These are phyloP conservation scores for Lamprotornis superbus DNA, from an alignment of 2,113 vertebrate genomes.

Conservation along the genomic window DNA sequence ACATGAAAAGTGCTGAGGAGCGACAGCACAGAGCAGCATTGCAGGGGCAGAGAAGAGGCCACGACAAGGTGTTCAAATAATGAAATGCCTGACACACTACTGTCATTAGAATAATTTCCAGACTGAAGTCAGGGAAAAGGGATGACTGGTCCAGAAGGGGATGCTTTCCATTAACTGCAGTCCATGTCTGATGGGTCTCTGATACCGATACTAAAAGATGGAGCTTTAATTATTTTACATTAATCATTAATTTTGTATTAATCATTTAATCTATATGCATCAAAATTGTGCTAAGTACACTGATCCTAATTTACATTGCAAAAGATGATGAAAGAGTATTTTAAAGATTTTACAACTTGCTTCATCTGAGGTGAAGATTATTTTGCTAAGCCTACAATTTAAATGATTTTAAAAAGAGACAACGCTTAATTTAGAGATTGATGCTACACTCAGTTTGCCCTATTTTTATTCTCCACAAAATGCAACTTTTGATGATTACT, in stretches of 20 bases:
- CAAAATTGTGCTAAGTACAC: not conserved
- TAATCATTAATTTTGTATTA: not conserved
- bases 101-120: not conserved
- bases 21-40: not conserved
- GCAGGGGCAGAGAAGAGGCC: not conserved
- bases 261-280: not conserved
- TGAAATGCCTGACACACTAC: not conserved
- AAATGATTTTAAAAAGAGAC: conserved; percentile 3
- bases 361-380: conserved; percentile 40
- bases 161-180: not conserved
- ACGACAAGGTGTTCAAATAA: not conserved
- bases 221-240: not conserved
- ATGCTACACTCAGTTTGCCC: conserved; percentile 21
- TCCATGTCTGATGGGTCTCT: not conserved
- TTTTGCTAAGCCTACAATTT: conserved; percentile 46
- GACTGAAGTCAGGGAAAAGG: not conserved
- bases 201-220: not conserved
- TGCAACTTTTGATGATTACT: conserved; percentile 46
- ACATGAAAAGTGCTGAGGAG: fast-evolving
- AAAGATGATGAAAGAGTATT: not conserved
- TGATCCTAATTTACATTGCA: not conserved
- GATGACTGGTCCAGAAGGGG: not conserved
- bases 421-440: conserved; percentile 3
- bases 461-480: conserved; percentile 54
- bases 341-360: conserved; percentile 1